Percentiles rank a stretch among this genome's conserved stretches.
These are phyloP conservation scores for Ischnura elegans DNA, from an alignment of 2,888 invertebrate genomes.

Conservation along the genomic window DNA sequence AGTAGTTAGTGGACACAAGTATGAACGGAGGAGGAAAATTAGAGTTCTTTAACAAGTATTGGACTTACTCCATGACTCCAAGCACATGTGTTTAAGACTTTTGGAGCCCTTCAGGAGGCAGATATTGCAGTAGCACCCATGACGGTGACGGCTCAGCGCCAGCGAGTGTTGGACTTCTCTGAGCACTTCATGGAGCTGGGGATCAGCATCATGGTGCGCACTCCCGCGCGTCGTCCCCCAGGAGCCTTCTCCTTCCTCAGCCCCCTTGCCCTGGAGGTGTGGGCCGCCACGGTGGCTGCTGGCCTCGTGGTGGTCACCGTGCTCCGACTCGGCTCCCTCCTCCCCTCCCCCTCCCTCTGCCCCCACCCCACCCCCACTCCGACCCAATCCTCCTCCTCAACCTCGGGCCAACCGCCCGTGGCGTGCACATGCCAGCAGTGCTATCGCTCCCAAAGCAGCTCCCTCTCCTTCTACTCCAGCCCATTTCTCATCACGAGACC, in stretches of 20 bases:
- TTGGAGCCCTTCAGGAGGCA: slow-evolving; percentile 87
- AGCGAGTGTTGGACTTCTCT: slow-evolving; percentile 97
- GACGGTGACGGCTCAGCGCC: slow-evolving; percentile 96
- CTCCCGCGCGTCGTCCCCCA: slow-evolving; percentile 92
- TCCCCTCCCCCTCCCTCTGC: slow-evolving; percentile 70
- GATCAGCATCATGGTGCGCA: slow-evolving; percentile 96
- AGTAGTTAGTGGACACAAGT: neutral
- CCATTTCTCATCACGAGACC: slow-evolving; percentile 64
- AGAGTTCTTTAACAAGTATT: neutral
- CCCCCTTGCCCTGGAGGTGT: slow-evolving; percentile 97
- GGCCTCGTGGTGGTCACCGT: slow-evolving; percentile 45
- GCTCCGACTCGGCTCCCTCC: slow-evolving; percentile 50
- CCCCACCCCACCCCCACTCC: slow-evolving; percentile 70
- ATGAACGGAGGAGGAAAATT: neutral
- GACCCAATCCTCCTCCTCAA: slow-evolving; percentile 51
- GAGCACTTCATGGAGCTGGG: slow-evolving; percentile 98
- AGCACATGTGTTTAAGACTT: neutral
- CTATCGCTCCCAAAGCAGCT: neutral
- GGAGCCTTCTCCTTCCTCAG: slow-evolving; percentile 98
- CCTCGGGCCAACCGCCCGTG: slow-evolving; percentile 46
- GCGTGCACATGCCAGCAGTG: slow-evolving; percentile 42
- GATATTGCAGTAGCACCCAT: slow-evolving; percentile 97
- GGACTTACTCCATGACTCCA: neutral
- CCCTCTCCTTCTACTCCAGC: slow-evolving; percentile 44
- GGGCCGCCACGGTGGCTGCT: slow-evolving; percentile 80